Evolutionary conservation across 2,888 invertebrate species (phyloP).

Genomic region (Drosophila koepferae): DNA sequence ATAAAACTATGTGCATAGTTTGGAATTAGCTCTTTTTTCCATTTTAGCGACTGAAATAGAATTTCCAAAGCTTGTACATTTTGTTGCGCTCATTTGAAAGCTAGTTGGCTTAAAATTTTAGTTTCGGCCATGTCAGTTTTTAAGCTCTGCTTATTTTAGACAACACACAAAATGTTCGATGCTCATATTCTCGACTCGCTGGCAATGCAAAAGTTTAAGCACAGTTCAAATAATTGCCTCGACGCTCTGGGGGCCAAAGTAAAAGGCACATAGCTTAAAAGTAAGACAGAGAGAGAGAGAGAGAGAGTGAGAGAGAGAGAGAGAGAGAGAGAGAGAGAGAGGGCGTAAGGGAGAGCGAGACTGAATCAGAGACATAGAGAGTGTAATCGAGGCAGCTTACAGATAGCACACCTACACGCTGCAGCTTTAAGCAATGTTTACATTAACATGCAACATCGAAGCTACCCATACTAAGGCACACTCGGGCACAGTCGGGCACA

Average conservation of each 20-base stretch:
- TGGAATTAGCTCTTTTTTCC: background rate
- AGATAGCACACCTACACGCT: constrained; percentile 60
- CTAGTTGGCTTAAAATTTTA: constrained; percentile 14
- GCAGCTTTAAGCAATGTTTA: constrained; percentile 58
- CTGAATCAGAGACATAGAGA: background rate
- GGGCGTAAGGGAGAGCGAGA: background rate
- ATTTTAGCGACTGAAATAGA: background rate
- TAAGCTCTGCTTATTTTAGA: constrained; percentile 18
- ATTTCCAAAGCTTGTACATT: constrained; percentile 1
- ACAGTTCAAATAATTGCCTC: constrained; percentile 64
- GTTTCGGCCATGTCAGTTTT: constrained; percentile 15
- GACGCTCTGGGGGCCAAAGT: constrained; percentile 43
- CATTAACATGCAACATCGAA: constrained; percentile 64
- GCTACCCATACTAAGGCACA: constrained; percentile 24
- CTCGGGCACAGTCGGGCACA: background rate
- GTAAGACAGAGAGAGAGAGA: background rate
- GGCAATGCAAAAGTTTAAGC: constrained; percentile 54
- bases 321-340: no score
- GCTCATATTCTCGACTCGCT: constrained; percentile 41
- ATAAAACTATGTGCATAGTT: background rate
- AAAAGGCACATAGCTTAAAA: constrained; percentile 26
- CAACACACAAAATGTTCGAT: constrained; percentile 25
- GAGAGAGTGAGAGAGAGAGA: background rate
- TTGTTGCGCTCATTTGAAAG: constrained; percentile 5
- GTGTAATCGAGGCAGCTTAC: background rate